These are phyloP conservation scores for Theodoxus fluviatilis DNA, from an alignment of 2,888 invertebrate species.

Conservation along the genomic window DNA sequence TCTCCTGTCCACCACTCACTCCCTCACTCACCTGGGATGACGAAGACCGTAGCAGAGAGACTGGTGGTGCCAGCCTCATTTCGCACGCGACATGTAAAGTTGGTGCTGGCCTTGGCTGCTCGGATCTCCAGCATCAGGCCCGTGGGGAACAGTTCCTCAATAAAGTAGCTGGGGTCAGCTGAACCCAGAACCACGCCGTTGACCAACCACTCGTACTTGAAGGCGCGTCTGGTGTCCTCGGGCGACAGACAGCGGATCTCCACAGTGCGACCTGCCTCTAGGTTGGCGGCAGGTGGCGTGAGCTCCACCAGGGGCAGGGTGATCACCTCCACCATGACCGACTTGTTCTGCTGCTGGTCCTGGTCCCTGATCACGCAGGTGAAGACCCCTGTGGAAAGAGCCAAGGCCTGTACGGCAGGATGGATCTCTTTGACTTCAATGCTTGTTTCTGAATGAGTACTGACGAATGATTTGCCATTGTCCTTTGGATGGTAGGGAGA, in stretches of 20 bases:
- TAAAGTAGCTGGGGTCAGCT: too few species aligned
- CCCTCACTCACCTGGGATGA: constrained; percentile 40
- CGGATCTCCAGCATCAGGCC: constrained; percentile 49
- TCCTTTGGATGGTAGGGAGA: too few species aligned
- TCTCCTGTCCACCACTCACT: too few species aligned
- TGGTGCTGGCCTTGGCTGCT: constrained; percentile 33
- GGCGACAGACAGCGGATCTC: constrained; percentile 50
- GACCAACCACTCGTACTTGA: constrained; percentile 44
- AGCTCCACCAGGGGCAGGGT: constrained; percentile 50
- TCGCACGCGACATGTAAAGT: constrained; percentile 51
- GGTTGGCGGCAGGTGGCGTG: constrained; percentile 45
- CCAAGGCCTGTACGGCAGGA: too few species aligned
- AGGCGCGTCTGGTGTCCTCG: constrained; percentile 43
- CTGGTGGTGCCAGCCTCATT: constrained; percentile 48
- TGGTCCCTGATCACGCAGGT: constrained; percentile 48
- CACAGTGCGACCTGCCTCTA: constrained; percentile 38
- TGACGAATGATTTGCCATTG: too few species aligned
- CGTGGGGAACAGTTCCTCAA: constrained; percentile 51
- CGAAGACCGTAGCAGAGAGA: constrained; percentile 42
- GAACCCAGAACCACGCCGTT: constrained; percentile 39
- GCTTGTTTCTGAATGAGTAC: too few species aligned
- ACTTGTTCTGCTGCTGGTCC: constrained; percentile 37
- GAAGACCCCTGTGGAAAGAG: constrained; percentile 52
- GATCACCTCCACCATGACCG: constrained; percentile 45
- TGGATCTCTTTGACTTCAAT: too few species aligned